Evolutionary conservation across 2,888 invertebrate species (phyloP).

Genomic region (Palloptera scutellata): DNA sequence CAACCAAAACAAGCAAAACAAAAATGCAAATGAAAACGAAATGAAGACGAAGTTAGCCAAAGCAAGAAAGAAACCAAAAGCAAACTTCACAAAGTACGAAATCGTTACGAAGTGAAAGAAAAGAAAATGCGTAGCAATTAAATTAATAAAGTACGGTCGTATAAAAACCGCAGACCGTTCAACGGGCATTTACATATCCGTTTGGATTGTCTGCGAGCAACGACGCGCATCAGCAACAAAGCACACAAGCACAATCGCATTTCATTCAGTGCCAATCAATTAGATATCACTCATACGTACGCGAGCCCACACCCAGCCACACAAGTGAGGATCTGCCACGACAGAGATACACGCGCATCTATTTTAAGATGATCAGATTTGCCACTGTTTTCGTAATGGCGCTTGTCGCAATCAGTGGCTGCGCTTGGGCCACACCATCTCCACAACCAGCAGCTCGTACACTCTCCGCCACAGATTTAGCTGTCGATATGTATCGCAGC

Average conservation of each 20-base stretch:
- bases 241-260: constrained; percentile 20
- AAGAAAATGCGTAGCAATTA: constrained; percentile 27
- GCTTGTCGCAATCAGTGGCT: constrained; percentile 43
- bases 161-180: constrained; percentile 61
- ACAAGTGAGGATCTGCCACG: constrained; percentile 3
- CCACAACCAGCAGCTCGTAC: constrained; percentile 33
- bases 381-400: constrained; percentile 48
- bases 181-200: constrained; percentile 60
- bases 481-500: constrained; percentile 72
- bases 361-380: constrained; percentile 53
- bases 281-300: constrained; percentile 14
- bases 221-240: constrained; percentile 41
- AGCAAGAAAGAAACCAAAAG: no score
- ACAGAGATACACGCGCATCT: constrained; percentile 19
- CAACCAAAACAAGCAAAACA: constrained; percentile 32
- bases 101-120: constrained; percentile 43
- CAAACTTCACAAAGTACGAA: constrained; percentile 12
- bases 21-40: no score
- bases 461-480: constrained; percentile 70
- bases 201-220: constrained; percentile 57
- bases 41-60: no score
- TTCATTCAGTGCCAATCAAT: constrained; percentile 10
- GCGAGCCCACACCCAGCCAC: constrained; percentile 24
- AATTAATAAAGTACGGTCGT: constrained; percentile 58
- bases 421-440: constrained; percentile 66